Base-by-base conservation (phyloP, 2,888 invertebrate species). In the Rhamnusium bicolor region DNA sequence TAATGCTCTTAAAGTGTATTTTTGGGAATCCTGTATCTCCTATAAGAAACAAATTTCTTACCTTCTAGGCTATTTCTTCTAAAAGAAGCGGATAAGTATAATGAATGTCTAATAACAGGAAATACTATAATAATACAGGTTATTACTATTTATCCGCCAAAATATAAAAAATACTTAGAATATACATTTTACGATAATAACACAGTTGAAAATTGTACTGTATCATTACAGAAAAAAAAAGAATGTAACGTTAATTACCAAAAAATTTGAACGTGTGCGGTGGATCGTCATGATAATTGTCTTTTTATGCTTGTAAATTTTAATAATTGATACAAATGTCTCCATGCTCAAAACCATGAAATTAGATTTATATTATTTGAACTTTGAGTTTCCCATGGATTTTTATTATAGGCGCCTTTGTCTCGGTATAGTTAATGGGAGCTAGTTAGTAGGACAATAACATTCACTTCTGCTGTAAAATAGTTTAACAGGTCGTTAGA, bases 351-450 rank as follows among this genome's bases (percentile, higher is more conserved):
- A 29, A 14, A 29, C 58, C 58, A 18, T 58, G 18, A 58, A 58
- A 58, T 32, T 32, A 58, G 58, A 58, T 58, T 58, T 58, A 32
- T 16, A 56, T 14, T 27, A 27, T 56, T 58, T 58, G 19, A n/a
- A 32, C 18, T 32, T 16, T 14, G 27, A 56, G 53, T 14, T 27
- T 56, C 40, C 40, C 40, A 40, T 4, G 40, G n/a, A 40, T 40
- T 40, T n/a, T 40, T 40, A 40, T 40, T n/a, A 40, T n/a, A 40
- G 40, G n/a, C n/a, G 40, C 54, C 27, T 56, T 24, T 21, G 58
- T 16, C 32, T 58, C 27, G 58, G 18, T 16, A 24, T 19, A 32
- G 10, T 32, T 58, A 58, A 29, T 32, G 29, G 6, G 16, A 16
- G 18, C 12, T 14, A 32, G 18, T 16, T 32, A 58, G 32, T 58